A percentile compares a stretch with the other conserved stretches of the same genome.
These are phyloP conservation scores for Chalcis sispes DNA, from an alignment of 2,888 invertebrate genomes.

Conservation along the genomic window DNA sequence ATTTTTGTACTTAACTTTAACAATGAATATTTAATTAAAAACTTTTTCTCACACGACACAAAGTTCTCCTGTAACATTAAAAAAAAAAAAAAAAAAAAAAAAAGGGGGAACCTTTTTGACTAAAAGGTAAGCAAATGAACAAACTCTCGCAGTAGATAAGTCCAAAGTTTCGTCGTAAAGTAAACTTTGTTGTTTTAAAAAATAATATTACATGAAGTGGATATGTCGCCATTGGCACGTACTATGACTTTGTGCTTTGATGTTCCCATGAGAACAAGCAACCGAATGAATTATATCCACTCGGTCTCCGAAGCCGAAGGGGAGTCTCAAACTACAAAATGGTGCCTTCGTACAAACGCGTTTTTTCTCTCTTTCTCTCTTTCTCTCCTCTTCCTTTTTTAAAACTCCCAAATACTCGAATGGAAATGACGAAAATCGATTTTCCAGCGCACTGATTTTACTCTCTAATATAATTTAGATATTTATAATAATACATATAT, in stretches of 20 bases:
- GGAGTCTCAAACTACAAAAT: slow-evolving; percentile 68
- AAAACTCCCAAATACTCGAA: slow-evolving; percentile 24
- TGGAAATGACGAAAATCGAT: slow-evolving; percentile 39
- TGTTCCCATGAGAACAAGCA: slow-evolving; percentile 42
- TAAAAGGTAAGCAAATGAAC: not conserved
- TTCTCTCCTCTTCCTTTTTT: slow-evolving; percentile 7
- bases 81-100: slow-evolving; percentile 2
- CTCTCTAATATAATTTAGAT: too few relatives aligned
- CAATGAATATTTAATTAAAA: slow-evolving; percentile 26
- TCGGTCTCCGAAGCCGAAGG: slow-evolving; percentile 60
- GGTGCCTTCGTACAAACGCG: slow-evolving; percentile 64
- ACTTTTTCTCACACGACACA: slow-evolving; percentile 33
- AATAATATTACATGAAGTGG: slow-evolving; percentile 41
- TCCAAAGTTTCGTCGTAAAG: slow-evolving; percentile 43
- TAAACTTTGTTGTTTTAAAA: slow-evolving; percentile 48
- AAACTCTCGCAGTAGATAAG: not conserved
- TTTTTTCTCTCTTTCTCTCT: slow-evolving; percentile 37
- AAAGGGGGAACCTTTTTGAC: not conserved
- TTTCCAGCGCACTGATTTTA: slow-evolving; percentile 24
- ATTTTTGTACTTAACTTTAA: too few relatives aligned
- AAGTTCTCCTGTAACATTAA: slow-evolving; percentile 2
- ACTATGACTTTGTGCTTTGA: slow-evolving; percentile 58
- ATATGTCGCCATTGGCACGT: slow-evolving; percentile 54
- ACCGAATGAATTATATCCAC: slow-evolving; percentile 70
- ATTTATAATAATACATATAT: not conserved